Conservation (phyloP, 2,888 invertebrate species). For the Oxyscelio sp. region DNA sequence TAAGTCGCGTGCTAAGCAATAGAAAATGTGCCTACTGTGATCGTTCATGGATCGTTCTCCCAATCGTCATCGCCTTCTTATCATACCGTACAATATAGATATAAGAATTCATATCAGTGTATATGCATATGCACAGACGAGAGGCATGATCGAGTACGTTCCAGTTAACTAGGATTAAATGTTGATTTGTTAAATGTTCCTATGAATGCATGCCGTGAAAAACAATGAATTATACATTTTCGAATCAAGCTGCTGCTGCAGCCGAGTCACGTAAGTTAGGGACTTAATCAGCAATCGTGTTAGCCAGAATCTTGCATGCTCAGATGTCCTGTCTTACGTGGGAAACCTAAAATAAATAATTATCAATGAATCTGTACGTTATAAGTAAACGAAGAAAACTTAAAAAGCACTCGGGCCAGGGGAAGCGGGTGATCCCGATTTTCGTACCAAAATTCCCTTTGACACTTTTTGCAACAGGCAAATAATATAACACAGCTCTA, state of each 20-base stretch:
- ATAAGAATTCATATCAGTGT: background rate
- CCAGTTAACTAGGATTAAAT: slow-evolving; percentile 61
- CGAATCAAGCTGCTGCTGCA: slow-evolving; percentile 9
- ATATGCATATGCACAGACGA: background rate
- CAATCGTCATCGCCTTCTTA: background rate
- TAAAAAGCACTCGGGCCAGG: slow-evolving; percentile 30
- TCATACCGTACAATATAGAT: background rate
- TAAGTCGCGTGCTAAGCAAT: slow-evolving; percentile 78
- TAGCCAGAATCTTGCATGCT: slow-evolving; percentile 50
- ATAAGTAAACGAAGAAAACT: slow-evolving; percentile 2
- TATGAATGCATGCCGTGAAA: slow-evolving; percentile 69
- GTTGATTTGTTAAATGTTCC: slow-evolving; percentile 68
- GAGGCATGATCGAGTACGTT: slow-evolving; percentile 37
- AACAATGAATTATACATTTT: slow-evolving; percentile 4
- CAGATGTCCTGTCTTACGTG: slow-evolving; percentile 39
- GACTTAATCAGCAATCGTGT: slow-evolving; percentile 41
- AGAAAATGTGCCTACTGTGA: slow-evolving; percentile 80
- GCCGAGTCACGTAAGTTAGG: slow-evolving; percentile 42
- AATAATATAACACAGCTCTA: slow-evolving; percentile 77
- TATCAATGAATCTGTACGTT: background rate
- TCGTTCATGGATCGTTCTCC: slow-evolving; percentile 51
- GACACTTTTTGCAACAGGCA: no score
- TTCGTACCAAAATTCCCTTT: slow-evolving; percentile 49
- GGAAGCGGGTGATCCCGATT: slow-evolving; percentile 59
- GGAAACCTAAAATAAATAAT: background rate